A percentile compares a stretch with the other conserved stretches of the same genome.
These are phyloP conservation scores for Lasioglossum marginatum DNA, from an alignment of 2,888 invertebrate genomes.

Conservation along the genomic window DNA sequence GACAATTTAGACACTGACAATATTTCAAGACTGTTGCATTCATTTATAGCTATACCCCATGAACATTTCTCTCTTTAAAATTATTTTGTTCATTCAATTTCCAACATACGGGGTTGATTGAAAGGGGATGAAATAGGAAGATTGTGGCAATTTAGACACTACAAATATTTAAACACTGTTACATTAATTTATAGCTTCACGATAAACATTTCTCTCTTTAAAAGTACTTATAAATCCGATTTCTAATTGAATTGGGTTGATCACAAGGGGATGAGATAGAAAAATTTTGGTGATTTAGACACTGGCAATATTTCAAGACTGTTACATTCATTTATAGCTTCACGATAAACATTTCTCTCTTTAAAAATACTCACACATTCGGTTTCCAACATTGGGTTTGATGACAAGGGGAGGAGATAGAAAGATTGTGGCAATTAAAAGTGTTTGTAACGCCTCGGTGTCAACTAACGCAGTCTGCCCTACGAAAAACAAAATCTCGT, in stretches of 20 bases:
- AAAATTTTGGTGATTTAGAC: too few relatives aligned
- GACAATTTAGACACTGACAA: background rate
- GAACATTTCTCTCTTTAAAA: too few relatives aligned
- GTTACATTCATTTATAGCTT: too few relatives aligned
- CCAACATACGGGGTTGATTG: background rate
- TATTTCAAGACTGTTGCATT: background rate
- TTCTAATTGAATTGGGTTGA: too few relatives aligned
- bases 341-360: background rate
- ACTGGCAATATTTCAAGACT: too few relatives aligned
- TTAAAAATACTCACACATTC: background rate
- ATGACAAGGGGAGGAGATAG: background rate
- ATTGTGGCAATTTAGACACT: too few relatives aligned
- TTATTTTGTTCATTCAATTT: background rate
- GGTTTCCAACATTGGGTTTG: background rate
- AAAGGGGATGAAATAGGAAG: background rate
- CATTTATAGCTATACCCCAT: too few relatives aligned
- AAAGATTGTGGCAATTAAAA: background rate
- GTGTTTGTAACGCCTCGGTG: too few relatives aligned
- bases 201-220: too few relatives aligned
- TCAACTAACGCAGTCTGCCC: fast-evolving
- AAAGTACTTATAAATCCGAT: too few relatives aligned
- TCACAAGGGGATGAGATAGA: background rate
- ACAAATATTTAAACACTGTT: too few relatives aligned
- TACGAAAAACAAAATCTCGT: background rate
- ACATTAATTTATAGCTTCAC: too few relatives aligned